A percentile compares a stretch with the other conserved stretches of the same genome.
Conservation (phyloP, 2,113 vertebrate genomes). For the Macroglossus sobrinus region DNA sequence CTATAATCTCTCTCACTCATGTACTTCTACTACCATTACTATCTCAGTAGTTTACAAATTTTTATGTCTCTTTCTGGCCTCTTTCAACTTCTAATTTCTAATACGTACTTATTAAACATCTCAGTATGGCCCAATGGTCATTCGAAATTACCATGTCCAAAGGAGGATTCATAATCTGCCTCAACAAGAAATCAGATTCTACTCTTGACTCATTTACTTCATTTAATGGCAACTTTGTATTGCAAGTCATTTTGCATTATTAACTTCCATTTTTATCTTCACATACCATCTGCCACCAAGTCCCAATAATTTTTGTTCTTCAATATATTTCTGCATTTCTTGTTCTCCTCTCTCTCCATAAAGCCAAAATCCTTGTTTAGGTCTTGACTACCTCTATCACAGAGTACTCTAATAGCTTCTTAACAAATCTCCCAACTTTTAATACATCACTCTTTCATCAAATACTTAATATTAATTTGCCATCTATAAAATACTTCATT, state of each 20-base stretch:
- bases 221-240: not conserved
- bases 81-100: not conserved
- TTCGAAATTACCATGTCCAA: not conserved
- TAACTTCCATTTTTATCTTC: not conserved
- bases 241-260: not conserved
- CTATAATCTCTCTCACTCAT: not conserved
- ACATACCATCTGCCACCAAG: not conserved
- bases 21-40: not conserved
- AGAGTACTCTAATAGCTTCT: not conserved
- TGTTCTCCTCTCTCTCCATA: not conserved
- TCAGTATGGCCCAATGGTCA: not conserved
- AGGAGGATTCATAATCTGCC: not conserved
- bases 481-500: not conserved
- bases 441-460: not conserved
- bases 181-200: not conserved
- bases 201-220: not conserved
- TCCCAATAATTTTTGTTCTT: not conserved
- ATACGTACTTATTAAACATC: not conserved
- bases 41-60: not conserved
- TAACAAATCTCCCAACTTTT: not conserved
- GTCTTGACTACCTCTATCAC: not conserved
- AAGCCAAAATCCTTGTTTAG: not conserved
- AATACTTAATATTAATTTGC: not conserved
- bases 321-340: not conserved
- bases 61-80: not conserved